A percentile compares a stretch with the other conserved stretches of the same genome.
phyloP scores from a whole-genome alignment of 1,140 invertebrate species.

The Rhynchophorus ferrugineus region DNA sequence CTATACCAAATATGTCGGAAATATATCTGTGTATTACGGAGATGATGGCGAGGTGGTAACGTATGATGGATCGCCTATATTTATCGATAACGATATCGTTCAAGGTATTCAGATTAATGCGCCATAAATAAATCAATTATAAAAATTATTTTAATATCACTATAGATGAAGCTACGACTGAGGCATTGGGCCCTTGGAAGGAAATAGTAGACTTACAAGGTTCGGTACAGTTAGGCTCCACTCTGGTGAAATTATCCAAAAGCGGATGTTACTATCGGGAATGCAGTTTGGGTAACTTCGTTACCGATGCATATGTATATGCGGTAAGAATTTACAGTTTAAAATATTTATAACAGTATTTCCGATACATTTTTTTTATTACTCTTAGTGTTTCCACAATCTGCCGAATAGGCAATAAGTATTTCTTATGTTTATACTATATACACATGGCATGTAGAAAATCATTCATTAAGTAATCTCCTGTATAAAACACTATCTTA shows the following conservation, averaged over 20 bases:
- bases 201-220: slow-evolving; percentile 50
- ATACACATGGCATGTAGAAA: no score
- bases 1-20: slow-evolving; percentile 67
- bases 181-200: slow-evolving; percentile 50
- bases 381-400: no score
- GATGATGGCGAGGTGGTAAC: slow-evolving; percentile 56
- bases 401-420: no score
- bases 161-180: slow-evolving; percentile 40
- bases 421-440: no score
- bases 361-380: no score
- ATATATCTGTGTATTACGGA: slow-evolving; percentile 66
- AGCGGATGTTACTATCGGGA: slow-evolving; percentile 51
- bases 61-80: slow-evolving; percentile 69
- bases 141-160: no score
- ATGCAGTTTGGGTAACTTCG: slow-evolving; percentile 69
- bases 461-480: no score
- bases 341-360: background rate
- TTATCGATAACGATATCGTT: slow-evolving; percentile 54
- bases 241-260: slow-evolving; percentile 50
- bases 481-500: no score
- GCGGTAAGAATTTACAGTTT: slow-evolving; percentile 35
- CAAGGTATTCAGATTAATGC: slow-evolving; percentile 48
- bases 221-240: slow-evolving; percentile 48
- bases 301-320: slow-evolving; percentile 64
- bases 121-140: no score